Percentiles rank a stretch among this genome's conserved stretches.
These are phyloP conservation scores for Amblyornis subalaris DNA, from an alignment of 2,113 vertebrate species.

Conservation along the genomic window DNA sequence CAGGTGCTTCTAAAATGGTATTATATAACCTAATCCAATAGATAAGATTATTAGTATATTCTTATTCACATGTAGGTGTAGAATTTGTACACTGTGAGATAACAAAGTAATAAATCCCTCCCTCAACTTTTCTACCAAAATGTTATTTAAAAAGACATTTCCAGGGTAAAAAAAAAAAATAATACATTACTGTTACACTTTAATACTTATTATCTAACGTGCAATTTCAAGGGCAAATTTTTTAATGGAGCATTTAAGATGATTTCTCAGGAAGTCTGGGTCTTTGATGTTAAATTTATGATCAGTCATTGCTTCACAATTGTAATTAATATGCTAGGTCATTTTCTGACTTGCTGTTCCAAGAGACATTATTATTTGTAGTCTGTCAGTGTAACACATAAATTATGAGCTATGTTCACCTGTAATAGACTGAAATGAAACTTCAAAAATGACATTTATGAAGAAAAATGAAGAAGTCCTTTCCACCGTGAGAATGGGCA, in stretches of 20 bases:
- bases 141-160: neutral
- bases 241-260: conserved; percentile 14
- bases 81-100: neutral
- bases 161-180: neutral
- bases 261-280: conserved; percentile 21
- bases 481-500: neutral
- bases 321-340: conserved; percentile 41
- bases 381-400: conserved; percentile 44
- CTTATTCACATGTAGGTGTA: neutral
- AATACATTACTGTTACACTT: neutral
- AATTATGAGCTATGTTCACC: conserved; percentile 46
- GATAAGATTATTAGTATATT: neutral
- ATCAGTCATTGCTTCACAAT: conserved; percentile 43
- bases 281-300: conserved; percentile 50
- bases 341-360: conserved; percentile 43
- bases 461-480: conserved; percentile 60
- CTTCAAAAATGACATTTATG: conserved; percentile 64
- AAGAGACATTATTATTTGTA: conserved; percentile 49
- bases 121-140: neutral
- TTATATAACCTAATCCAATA: neutral
- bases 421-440: conserved; percentile 55
- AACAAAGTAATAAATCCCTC: neutral
- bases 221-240: conserved; percentile 30
- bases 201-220: neutral
- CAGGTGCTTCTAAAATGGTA: neutral